Percentiles rank a stretch among this genome's conserved stretches.
These are phyloP conservation scores for Enteromius argenteus DNA, from an alignment of 2,797 vertebrate genomes.

Conservation along the genomic window DNA sequence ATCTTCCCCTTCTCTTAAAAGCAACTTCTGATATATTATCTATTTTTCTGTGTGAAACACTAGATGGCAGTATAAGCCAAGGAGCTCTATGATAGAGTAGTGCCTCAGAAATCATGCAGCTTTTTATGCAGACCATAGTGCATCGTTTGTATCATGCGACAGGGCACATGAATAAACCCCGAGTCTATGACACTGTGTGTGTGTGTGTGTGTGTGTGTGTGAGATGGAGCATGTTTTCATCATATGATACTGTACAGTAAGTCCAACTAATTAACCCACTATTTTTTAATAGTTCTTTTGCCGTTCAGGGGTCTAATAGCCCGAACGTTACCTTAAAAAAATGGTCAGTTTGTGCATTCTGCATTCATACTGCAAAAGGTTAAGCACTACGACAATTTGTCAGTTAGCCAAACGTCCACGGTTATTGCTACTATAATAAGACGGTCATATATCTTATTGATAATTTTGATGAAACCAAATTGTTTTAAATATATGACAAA, in stretches of 20 bases:
- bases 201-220: not conserved
- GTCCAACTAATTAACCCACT: not conserved
- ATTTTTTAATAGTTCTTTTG: not conserved
- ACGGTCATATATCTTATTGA: not conserved
- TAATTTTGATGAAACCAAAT: not conserved
- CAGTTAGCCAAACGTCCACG: not conserved
- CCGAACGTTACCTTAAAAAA: not conserved
- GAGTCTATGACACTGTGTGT: not conserved
- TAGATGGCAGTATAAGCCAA: slow-evolving; percentile 30
- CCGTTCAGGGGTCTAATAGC: not conserved
- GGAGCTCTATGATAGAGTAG: not conserved
- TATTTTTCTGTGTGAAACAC: not conserved
- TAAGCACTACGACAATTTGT: not conserved
- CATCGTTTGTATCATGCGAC: slow-evolving; percentile 30
- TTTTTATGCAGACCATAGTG: slow-evolving; percentile 24
- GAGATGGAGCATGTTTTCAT: not conserved
- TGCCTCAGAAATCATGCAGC: slow-evolving; percentile 35
- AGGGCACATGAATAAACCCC: slow-evolving; percentile 9
- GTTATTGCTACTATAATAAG: not conserved
- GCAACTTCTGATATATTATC: not conserved
- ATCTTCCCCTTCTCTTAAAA: not conserved
- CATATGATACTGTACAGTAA: not conserved
- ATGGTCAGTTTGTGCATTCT: not conserved
- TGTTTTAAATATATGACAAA: not conserved
- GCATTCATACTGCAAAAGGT: not conserved